phyloP scores from a whole-genome alignment of 2,113 vertebrate species.

The Entelurus aequoreus region DNA sequence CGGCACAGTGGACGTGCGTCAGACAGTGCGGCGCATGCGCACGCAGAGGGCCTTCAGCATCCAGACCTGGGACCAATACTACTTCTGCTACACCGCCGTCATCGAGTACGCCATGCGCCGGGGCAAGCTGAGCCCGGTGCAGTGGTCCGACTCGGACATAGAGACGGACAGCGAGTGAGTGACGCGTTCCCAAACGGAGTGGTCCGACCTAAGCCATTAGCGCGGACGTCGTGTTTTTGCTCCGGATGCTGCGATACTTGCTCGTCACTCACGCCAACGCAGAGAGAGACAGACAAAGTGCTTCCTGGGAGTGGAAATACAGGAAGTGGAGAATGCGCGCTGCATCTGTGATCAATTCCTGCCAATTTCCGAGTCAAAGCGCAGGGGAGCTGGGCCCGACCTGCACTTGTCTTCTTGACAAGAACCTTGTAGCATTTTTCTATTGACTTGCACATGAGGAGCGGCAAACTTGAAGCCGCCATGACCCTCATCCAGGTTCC shows the following conservation, averaged over 20 bases:
- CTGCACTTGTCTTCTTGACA: slow-evolving; percentile 50
- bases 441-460: slow-evolving; percentile 74
- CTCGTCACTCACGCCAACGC: slow-evolving; percentile 30
- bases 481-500: slow-evolving; percentile 28
- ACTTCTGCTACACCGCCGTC: slow-evolving; percentile 76
- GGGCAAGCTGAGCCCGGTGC: slow-evolving; percentile 70
- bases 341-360: slow-evolving; percentile 38
- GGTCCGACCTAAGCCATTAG: slow-evolving; percentile 30
- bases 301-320: slow-evolving; percentile 21
- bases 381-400: slow-evolving; percentile 36
- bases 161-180: slow-evolving; percentile 79
- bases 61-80: slow-evolving; percentile 81
- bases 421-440: slow-evolving; percentile 73
- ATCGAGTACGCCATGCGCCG: slow-evolving; percentile 74
- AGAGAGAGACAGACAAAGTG: slow-evolving; percentile 16
- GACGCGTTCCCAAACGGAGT: not conserved
- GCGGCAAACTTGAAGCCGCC: slow-evolving; percentile 69
- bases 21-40: slow-evolving; percentile 75
- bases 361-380: slow-evolving; percentile 58
- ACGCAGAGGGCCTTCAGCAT: slow-evolving; percentile 78
- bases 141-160: slow-evolving; percentile 80
- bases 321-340: slow-evolving; percentile 34
- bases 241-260: slow-evolving; percentile 21
- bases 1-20: slow-evolving; percentile 68
- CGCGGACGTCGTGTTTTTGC: slow-evolving; percentile 32